These are phyloP conservation scores for Cataglyphis rosenhaueri DNA, from an alignment of 2,888 invertebrate genomes.

Conservation along the genomic window DNA sequence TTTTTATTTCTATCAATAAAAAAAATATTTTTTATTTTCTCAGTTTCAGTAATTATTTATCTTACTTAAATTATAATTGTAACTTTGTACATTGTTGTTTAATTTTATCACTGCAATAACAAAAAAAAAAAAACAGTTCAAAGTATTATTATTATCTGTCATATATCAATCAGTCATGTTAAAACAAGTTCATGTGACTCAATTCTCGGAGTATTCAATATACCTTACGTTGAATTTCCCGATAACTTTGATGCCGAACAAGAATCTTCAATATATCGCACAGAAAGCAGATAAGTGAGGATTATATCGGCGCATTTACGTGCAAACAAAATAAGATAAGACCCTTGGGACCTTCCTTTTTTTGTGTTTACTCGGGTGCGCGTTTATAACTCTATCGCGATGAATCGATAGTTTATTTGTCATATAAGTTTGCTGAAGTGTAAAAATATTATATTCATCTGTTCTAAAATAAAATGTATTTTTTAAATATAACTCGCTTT, in stretches of 20 bases:
- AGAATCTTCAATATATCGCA: constrained; percentile 11
- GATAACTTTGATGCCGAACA: constrained; percentile 13
- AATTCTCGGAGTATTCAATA: neutral
- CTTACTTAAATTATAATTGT: neutral
- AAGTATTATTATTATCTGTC: neutral
- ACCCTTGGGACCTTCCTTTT: constrained; percentile 51
- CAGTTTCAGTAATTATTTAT: neutral
- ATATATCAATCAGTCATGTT: neutral
- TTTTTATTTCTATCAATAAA: neutral
- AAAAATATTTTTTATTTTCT: neutral
- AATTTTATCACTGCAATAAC: neutral
- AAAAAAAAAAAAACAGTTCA: neutral
- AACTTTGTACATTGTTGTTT: neutral
- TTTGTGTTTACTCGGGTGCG: constrained; percentile 46
- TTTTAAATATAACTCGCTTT: neutral
- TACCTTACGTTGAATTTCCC: constrained; percentile 12
- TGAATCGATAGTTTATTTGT: constrained; percentile 24
- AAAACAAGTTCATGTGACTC: constrained; percentile 1
- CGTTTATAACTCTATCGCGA: constrained; percentile 3
- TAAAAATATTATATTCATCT: neutral
- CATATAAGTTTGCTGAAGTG: neutral
- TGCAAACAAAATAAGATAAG: constrained; percentile 66
- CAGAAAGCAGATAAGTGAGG: constrained; percentile 40
- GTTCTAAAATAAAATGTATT: neutral
- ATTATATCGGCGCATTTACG: constrained; percentile 57